phyloP scores from a whole-genome alignment of 2,113 vertebrate species.

The Gavialis gangeticus region DNA sequence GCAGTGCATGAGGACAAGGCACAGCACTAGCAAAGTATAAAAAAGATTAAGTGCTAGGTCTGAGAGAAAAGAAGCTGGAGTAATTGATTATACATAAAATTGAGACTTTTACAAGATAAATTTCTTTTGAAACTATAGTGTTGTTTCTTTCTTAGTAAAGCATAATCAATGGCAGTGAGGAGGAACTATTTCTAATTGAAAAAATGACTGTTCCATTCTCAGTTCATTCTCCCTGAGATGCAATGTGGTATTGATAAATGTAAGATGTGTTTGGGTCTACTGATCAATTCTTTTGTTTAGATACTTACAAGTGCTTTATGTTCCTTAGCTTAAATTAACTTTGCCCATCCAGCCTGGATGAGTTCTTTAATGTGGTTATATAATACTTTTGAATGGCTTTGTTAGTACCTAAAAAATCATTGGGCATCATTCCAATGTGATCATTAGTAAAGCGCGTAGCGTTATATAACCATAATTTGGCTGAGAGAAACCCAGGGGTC shows the following conservation, averaged over 20 bases:
- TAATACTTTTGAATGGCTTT: constrained; percentile 23
- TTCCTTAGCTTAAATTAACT: constrained; percentile 69
- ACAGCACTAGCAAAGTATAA: not conserved
- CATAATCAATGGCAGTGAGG: constrained; percentile 35
- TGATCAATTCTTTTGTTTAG: constrained; percentile 51
- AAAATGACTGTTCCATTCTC: constrained; percentile 35
- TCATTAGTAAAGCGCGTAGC: not conserved
- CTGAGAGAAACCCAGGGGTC: not conserved
- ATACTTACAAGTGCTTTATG: constrained; percentile 52
- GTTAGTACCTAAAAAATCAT: constrained; percentile 41
- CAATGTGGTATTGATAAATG: constrained; percentile 54
- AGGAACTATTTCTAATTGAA: constrained; percentile 51
- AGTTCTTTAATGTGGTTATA: constrained; percentile 47
- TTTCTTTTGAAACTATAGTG: constrained; percentile 19
- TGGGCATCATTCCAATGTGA: not conserved
- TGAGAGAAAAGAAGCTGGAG: not conserved
- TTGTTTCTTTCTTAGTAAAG: constrained; percentile 41
- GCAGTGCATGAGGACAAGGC: not conserved
- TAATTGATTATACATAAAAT: constrained; percentile 29
- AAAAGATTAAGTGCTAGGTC: constrained; percentile 34
- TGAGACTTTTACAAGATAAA: not conserved
- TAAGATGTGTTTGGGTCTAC: constrained; percentile 43
- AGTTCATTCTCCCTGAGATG: constrained; percentile 31
- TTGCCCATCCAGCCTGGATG: constrained; percentile 49
- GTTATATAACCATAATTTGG: not conserved